phyloP scores from a whole-genome alignment of 2,113 vertebrate species.

The Gopherus flavomarginatus region DNA sequence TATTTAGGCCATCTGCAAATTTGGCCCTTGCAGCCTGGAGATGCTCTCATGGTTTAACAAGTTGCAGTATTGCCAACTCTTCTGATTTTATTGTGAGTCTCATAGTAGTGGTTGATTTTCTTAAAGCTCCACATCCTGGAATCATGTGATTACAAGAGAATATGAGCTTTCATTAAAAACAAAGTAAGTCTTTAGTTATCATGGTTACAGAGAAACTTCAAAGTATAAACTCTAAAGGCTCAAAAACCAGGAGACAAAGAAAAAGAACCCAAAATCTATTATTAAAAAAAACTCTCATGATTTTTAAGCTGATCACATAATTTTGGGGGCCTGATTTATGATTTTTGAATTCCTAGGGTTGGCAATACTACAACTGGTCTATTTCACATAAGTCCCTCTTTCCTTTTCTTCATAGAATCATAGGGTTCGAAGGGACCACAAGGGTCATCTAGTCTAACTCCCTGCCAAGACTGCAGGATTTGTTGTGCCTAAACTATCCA shows the following conservation, averaged over 20 bases:
- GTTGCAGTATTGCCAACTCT: neutral
- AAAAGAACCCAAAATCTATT: neutral
- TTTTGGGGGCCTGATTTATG: neutral
- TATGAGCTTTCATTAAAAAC: slow-evolving; percentile 32
- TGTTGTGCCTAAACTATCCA: neutral
- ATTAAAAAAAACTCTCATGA: neutral
- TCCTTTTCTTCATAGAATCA: neutral
- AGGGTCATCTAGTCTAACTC: neutral
- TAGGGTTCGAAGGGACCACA: neutral
- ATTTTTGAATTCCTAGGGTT: neutral
- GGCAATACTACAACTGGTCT: neutral
- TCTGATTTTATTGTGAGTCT: neutral
- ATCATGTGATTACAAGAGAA: neutral
- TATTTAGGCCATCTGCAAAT: slow-evolving; percentile 7
- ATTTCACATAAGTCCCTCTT: neutral
- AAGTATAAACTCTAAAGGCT: neutral
- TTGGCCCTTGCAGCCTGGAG: neutral
- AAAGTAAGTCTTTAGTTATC: neutral
- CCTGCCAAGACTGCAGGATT: neutral
- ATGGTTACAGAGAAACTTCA: slow-evolving; percentile 18
- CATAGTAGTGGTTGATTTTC: slow-evolving; percentile 1
- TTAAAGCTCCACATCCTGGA: neutral
- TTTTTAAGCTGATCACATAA: neutral
- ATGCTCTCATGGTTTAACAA: neutral
- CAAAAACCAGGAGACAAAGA: slow-evolving; percentile 27